Conservation (phyloP, 2,797 vertebrate species). For the Ceryle rudis region DNA sequence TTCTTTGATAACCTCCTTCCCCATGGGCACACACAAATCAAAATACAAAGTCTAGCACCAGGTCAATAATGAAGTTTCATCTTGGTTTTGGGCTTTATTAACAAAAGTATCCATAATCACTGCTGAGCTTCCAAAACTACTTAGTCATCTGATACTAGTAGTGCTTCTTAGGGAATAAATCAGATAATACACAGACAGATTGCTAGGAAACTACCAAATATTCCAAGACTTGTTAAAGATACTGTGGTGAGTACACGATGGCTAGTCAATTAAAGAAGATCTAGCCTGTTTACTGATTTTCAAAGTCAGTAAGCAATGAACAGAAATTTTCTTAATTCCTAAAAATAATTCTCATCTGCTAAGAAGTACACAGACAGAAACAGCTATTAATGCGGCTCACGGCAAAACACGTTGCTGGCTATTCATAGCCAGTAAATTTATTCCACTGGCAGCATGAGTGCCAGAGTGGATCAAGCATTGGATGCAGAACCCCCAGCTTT, state of each 20-base stretch:
- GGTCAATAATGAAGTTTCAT: neutral
- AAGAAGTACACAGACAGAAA: neutral
- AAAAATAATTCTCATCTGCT: slow-evolving; percentile 16
- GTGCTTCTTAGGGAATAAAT: neutral
- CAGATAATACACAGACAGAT: neutral
- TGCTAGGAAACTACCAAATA: neutral
- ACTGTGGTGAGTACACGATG: neutral
- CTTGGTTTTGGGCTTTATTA: neutral
- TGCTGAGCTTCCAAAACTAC: neutral
- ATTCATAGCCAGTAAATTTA: slow-evolving; percentile 3
- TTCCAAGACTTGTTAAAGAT: neutral
- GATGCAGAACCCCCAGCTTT: neutral
- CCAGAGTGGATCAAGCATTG: neutral
- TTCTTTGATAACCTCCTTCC: neutral
- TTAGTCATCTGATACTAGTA: neutral
- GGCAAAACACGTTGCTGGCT: neutral
- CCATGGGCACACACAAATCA: neutral
- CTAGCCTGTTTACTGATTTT: slow-evolving; percentile 23
- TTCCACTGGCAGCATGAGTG: neutral
- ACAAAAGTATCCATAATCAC: neutral
- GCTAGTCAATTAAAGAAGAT: slow-evolving; percentile 8
- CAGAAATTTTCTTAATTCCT: neutral
- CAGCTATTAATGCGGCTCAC: neutral
- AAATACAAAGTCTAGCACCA: neutral
- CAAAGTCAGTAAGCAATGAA: slow-evolving; percentile 5